phyloP scores from a whole-genome alignment of 2,888 invertebrate genomes.

The Octonoba sinensis region DNA sequence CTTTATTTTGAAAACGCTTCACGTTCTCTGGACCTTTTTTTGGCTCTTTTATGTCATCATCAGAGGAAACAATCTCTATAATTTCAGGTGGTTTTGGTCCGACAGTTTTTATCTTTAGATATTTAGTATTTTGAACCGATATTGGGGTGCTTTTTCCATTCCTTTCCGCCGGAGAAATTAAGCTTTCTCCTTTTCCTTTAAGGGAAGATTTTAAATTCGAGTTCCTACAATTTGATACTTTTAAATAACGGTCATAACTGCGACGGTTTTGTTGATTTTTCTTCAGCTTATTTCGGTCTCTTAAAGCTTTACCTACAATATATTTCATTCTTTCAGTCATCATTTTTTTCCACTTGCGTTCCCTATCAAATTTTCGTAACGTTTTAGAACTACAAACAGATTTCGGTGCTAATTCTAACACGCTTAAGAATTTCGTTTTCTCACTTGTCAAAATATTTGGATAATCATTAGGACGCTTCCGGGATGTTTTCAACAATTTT shows the following conservation, averaged over 20 bases:
- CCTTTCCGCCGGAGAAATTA: too few relatives aligned
- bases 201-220: too few relatives aligned
- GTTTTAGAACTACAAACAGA: conserved; percentile 27
- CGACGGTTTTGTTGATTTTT: neutral
- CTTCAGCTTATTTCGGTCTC: conserved; percentile 41
- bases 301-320: conserved; percentile 12
- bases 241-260: too few relatives aligned
- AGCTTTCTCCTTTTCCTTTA: too few relatives aligned
- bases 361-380: conserved; percentile 7
- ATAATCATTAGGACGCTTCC: neutral
- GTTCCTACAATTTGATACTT: too few relatives aligned
- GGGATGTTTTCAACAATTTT: conserved; percentile 4
- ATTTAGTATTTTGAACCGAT: too few relatives aligned
- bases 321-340: neutral
- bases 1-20: neutral
- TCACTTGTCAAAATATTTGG: conserved; percentile 12
- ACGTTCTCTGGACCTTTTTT: too few relatives aligned
- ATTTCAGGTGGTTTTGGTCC: neutral
- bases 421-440: conserved; percentile 30
- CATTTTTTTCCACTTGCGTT: neutral
- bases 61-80: conserved; percentile 26
- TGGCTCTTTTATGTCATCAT: conserved; percentile 1
- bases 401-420: conserved; percentile 28
- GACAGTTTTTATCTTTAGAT: too few relatives aligned
- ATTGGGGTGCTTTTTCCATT: too few relatives aligned